These are phyloP conservation scores for Diprion similis DNA, from an alignment of 1,140 invertebrate genomes.

Conservation along the genomic window DNA sequence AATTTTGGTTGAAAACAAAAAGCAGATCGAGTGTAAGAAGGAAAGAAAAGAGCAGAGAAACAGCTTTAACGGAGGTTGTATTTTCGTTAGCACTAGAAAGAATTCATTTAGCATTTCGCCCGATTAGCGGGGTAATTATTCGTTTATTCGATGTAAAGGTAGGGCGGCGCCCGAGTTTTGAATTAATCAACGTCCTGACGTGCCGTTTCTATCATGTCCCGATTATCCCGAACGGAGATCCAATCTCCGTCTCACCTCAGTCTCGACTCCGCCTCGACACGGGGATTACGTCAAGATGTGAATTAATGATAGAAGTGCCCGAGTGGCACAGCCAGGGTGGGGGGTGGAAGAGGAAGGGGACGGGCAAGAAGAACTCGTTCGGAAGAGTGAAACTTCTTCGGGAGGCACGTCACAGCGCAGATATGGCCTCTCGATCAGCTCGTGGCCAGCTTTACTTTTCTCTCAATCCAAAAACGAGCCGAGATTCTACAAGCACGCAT, in stretches of 20 bases:
- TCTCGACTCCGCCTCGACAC: neutral
- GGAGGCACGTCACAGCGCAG: neutral
- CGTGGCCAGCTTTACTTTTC: no score
- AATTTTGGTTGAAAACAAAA: no score
- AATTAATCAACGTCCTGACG: conserved; percentile 12
- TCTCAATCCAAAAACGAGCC: no score
- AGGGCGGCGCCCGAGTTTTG: neutral
- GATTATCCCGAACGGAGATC: conserved; percentile 10
- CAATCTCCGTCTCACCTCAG: conserved; percentile 5
- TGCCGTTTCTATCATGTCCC: conserved; percentile 11
- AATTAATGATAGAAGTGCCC: conserved; percentile 9
- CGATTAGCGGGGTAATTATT: neutral
- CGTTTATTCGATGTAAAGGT: neutral
- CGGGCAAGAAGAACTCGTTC: neutral
- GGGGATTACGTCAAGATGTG: conserved; percentile 12
- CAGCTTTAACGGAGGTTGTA: no score
- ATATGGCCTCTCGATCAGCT: no score
- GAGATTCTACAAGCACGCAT: no score
- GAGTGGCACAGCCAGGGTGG: neutral
- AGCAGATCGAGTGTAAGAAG: no score
- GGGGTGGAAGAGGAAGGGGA: no score
- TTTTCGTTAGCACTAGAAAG: neutral
- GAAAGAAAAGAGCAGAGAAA: no score
- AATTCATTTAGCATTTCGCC: neutral
- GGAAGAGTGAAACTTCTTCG: neutral